phyloP scores from a whole-genome alignment of 2,113 vertebrate genomes.

The Machaerirhynchus nigripectus region DNA sequence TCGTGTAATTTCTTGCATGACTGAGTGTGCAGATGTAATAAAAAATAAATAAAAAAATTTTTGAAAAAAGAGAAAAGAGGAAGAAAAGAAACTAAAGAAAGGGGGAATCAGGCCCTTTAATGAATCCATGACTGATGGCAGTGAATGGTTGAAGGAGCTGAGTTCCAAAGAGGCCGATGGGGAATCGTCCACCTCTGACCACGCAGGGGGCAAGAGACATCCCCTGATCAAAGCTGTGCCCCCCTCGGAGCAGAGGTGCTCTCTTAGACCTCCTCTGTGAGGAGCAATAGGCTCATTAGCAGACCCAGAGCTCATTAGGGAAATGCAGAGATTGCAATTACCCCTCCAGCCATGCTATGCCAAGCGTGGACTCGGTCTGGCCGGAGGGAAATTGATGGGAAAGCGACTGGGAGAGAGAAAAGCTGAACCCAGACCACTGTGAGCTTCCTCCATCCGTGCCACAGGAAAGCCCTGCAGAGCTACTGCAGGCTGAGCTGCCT shows the following conservation, averaged over 20 bases:
- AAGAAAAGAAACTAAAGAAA: background rate
- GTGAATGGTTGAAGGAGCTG: background rate
- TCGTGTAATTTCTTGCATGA: slow-evolving; percentile 76
- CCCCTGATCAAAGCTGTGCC: background rate
- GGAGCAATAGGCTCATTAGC: background rate
- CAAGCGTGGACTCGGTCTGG: rapidly evolving
- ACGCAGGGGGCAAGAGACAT: rapidly evolving
- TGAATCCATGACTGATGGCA: background rate
- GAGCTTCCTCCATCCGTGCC: background rate
- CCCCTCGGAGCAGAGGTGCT: background rate
- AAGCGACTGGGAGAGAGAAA: background rate
- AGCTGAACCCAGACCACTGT: background rate
- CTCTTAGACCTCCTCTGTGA: background rate
- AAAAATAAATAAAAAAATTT: background rate
- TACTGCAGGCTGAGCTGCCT: background rate
- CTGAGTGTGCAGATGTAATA: slow-evolving; percentile 63
- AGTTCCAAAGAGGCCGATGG: background rate
- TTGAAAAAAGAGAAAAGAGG: background rate
- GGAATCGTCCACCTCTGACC: background rate
- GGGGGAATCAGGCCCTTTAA: slow-evolving; percentile 28
- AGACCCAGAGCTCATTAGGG: background rate
- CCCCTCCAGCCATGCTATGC: background rate
- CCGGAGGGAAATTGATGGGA: background rate
- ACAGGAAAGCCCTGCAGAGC: background rate
- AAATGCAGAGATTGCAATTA: background rate